Conservation (phyloP, 2,113 vertebrate species). For the Pedionomus torquatus region DNA sequence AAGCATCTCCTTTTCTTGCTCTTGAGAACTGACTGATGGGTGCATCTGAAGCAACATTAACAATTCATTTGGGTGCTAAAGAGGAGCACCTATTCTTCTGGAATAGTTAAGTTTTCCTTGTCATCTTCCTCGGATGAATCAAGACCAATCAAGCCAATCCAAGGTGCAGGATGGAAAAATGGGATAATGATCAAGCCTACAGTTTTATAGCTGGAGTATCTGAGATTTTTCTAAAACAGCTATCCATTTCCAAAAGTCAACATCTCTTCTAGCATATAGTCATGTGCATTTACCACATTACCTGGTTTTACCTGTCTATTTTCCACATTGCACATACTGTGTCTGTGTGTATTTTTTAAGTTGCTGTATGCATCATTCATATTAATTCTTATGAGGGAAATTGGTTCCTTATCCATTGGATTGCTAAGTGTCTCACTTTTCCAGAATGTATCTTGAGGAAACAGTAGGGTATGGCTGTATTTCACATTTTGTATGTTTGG, state of each 20-base stretch:
- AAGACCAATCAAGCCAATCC: not conserved
- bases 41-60: not conserved
- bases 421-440: not conserved
- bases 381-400: not conserved
- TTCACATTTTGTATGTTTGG: not conserved
- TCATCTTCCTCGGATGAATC: not conserved
- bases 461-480: not conserved
- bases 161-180: not conserved
- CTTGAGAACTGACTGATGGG: not conserved
- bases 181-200: not conserved
- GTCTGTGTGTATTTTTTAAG: not conserved
- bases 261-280: not conserved
- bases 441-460: not conserved
- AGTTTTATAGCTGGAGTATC: not conserved
- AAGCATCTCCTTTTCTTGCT: not conserved
- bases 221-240: not conserved
- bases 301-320: not conserved
- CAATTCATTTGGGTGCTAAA: not conserved
- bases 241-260: not conserved
- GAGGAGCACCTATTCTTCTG: not conserved
- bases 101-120: not conserved
- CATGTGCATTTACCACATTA: not conserved
- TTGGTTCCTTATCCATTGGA: not conserved
- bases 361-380: not conserved
- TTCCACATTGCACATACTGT: accelerated